Conservation (phyloP, 2,797 vertebrate genomes). For the Etheostoma nigrum region DNA sequence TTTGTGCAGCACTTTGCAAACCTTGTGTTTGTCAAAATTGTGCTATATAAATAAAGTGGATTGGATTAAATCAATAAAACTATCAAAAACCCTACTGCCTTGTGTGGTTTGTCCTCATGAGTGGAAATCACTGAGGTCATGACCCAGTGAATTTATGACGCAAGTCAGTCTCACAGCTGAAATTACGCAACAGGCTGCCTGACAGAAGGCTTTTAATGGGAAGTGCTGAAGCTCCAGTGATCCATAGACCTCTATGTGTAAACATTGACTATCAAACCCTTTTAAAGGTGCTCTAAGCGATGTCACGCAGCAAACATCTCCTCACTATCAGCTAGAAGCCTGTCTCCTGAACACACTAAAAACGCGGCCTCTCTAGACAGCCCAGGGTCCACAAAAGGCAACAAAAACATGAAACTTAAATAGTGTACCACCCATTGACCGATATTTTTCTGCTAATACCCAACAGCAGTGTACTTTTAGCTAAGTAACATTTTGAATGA, state of each 20-base stretch:
- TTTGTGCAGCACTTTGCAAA: no score
- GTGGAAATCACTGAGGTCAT: slow-evolving; percentile 34
- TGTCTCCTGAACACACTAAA: no score
- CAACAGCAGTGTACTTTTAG: background rate
- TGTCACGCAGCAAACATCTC: no score
- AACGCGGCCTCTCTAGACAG: no score
- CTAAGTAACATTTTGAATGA: background rate
- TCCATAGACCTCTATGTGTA: background rate
- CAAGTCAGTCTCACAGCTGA: slow-evolving; percentile 58
- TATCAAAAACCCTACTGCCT: no score
- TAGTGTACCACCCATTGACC: no score
- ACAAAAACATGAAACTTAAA: no score
- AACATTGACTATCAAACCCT: background rate
- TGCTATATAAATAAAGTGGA: no score
- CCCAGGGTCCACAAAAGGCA: no score
- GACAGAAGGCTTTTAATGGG: slow-evolving; percentile 36
- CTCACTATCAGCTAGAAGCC: no score
- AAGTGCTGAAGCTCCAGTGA: slow-evolving; percentile 26
- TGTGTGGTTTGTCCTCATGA: slow-evolving; percentile 12
- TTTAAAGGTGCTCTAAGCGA: background rate
- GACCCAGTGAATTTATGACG: slow-evolving; percentile 38
- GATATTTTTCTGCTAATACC: background rate
- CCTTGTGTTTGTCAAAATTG: no score
- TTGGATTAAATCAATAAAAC: no score
- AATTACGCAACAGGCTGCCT: slow-evolving; percentile 50